Evolutionary conservation across 2,888 invertebrate genomes (phyloP).

Genomic region (Rotaria sp.): DNA sequence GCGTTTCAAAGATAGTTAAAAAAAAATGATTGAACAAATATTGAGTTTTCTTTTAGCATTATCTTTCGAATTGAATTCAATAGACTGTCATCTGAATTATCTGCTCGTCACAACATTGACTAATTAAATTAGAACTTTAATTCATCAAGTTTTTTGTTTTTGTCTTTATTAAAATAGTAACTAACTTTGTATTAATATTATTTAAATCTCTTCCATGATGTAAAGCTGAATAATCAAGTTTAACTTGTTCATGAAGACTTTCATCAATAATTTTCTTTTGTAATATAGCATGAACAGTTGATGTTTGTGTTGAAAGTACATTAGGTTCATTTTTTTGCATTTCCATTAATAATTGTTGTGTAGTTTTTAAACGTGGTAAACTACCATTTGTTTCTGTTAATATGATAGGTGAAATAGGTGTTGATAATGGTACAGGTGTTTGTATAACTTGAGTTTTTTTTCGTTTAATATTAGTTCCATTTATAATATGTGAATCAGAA

Average conservation of each 20-base stretch:
- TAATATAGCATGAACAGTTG: not conserved
- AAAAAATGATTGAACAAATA: too few species aligned
- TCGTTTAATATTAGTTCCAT: not conserved
- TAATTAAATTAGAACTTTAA: too few species aligned
- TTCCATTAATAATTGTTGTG: not conserved
- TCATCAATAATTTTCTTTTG: not conserved
- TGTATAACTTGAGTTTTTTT: not conserved
- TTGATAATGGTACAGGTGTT: not conserved
- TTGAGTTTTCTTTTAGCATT: too few species aligned
- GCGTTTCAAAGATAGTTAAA: too few species aligned
- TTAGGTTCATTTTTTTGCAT: slow-evolving; percentile 9
- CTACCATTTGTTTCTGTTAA: not conserved
- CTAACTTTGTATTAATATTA: not conserved
- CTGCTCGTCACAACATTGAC: too few species aligned
- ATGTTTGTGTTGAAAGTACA: not conserved
- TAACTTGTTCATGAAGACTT: not conserved
- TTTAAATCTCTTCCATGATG: not conserved
- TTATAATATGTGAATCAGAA: not conserved
- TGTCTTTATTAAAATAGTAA: too few species aligned
- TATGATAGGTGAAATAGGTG: not conserved
- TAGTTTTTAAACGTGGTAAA: slow-evolving; percentile 13
- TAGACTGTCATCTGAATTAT: too few species aligned
- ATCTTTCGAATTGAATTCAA: too few species aligned
- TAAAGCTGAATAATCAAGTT: not conserved
- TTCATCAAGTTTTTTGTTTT: too few species aligned